Evolutionary conservation across 2,888 invertebrate genomes (phyloP), one percentile per base, ranked within the genome.

Genomic region (Criorhina ranunculi): DNA sequence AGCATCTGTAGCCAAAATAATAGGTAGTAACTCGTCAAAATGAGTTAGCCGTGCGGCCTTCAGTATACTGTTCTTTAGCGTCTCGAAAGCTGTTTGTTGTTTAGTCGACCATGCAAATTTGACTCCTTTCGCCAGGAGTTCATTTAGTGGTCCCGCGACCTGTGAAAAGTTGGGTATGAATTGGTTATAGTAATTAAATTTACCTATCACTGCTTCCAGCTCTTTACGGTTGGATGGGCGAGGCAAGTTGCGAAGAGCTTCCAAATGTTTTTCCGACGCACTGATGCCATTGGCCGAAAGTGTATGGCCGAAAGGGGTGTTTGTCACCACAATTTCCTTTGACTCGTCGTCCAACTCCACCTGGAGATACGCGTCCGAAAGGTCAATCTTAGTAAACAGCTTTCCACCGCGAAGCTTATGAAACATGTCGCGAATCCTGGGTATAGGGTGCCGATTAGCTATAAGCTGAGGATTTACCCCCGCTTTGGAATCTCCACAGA

Each of bases 141-240:
- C 24, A 55, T 76, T 86, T 37, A 87, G 40, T 7, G 86, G 67
- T 11, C 77, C 66, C 12, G 83, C 81, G 5, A 57, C 55, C 12
- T 59, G 40, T 12, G 82, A 62, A 69, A 86, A 82, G 29, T 86
- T 86, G 8, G 42, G 29, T 19, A 87, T 69, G 44, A 86, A 87
- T 53, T 87, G 86, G 9, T 79, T 64, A 37, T 81, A 86, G 24
- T 86, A 86, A 46, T 82, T 86, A 6, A 86, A 46, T 72, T 86
- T 81, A 19, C 81, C 85, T 40, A 86, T 75, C 8, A 79, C 64
- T 1, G 81, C 55, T 53, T 79, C 72, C 9, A 75, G 19, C 49
- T 83, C 59, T 15, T 67, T 59, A 4, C 33, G 2, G 17, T 62
- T 60, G 1, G 37, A 3, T 0, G 51, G 51, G 6, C 8, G 8